phyloP scores from a whole-genome alignment of 2,888 invertebrate species.

The Erannis defoliaria region DNA sequence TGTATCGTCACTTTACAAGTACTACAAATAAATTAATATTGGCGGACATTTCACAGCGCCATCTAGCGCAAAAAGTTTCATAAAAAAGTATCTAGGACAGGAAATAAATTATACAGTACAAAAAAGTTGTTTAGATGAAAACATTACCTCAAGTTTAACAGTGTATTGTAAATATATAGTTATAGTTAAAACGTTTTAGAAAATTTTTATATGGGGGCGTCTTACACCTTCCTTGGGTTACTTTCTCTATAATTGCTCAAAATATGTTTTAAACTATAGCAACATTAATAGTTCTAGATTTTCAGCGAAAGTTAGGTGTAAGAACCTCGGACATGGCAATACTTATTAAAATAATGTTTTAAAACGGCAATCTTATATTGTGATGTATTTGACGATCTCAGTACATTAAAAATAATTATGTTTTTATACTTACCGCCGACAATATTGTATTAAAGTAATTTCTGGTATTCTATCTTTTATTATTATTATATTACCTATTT shows the following conservation, averaged over 20 bases:
- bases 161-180: constrained; percentile 77
- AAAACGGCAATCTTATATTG: constrained; percentile 69
- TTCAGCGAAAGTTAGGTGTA: constrained; percentile 52
- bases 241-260: constrained; percentile 45
- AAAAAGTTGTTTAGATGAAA: constrained; percentile 43
- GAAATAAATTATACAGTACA: constrained; percentile 49
- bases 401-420: constrained; percentile 63
- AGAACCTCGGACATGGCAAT: constrained; percentile 65
- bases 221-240: constrained; percentile 64
- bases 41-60: too few relatives aligned
- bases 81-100: constrained; percentile 37
- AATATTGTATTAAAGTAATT: constrained; percentile 33
- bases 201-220: constrained; percentile 69
- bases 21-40: too few relatives aligned
- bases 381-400: constrained; percentile 84
- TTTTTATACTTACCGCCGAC: constrained; percentile 59
- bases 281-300: constrained; percentile 44
- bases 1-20: too few relatives aligned
- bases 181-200: constrained; percentile 63
- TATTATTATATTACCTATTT: constrained; percentile 49
- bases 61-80: constrained; percentile 28
- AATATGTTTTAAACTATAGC: constrained; percentile 32
- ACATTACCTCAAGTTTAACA: constrained; percentile 76
- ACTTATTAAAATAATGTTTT: constrained; percentile 59
- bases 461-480: constrained; percentile 40